These are phyloP conservation scores for Zaprionus inermis DNA, from an alignment of 1,140 invertebrate species.

Conservation along the genomic window DNA sequence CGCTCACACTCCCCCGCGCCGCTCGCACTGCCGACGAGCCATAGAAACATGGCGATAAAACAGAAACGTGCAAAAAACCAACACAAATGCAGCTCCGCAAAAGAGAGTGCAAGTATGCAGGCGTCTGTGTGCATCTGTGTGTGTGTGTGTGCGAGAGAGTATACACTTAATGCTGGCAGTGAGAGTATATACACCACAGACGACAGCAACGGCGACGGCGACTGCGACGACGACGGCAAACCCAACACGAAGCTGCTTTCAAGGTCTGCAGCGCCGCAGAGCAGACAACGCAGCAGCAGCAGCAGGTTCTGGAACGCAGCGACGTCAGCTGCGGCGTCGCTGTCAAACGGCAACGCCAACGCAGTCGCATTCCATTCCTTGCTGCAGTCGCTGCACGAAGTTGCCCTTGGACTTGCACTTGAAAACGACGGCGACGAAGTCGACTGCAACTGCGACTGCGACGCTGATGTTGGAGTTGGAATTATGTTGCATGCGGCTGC, in stretches of 20 bases:
- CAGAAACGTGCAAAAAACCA: conserved; percentile 45
- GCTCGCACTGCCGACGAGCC: neutral
- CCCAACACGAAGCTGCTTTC: conserved; percentile 65
- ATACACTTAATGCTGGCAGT: conserved; percentile 31
- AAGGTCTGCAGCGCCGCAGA: conserved; percentile 65
- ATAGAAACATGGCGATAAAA: conserved; percentile 52
- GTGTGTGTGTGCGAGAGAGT: conserved; percentile 14
- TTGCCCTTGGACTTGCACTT: conserved; percentile 84
- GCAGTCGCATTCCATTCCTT: conserved; percentile 51
- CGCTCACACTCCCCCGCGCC: neutral
- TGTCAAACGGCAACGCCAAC: conserved; percentile 31
- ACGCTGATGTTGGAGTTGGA: conserved; percentile 33
- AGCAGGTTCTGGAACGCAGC: conserved; percentile 55
- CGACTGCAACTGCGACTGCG: conserved; percentile 10
- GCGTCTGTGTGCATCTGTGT: conserved; percentile 11
- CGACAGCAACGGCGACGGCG: conserved; percentile 4
- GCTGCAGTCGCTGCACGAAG: conserved; percentile 58
- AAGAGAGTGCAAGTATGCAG: conserved; percentile 63
- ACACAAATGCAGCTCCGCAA: conserved; percentile 45
- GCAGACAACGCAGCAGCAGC: conserved; percentile 13
- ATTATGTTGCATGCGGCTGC: conserved; percentile 41
- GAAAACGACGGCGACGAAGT: conserved; percentile 55
- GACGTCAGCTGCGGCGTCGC: neutral
- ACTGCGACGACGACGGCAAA: conserved; percentile 7
- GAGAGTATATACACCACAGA: conserved; percentile 47